phyloP scores from a whole-genome alignment of 2,113 vertebrate species.

The Sebastes schlegelii region DNA sequence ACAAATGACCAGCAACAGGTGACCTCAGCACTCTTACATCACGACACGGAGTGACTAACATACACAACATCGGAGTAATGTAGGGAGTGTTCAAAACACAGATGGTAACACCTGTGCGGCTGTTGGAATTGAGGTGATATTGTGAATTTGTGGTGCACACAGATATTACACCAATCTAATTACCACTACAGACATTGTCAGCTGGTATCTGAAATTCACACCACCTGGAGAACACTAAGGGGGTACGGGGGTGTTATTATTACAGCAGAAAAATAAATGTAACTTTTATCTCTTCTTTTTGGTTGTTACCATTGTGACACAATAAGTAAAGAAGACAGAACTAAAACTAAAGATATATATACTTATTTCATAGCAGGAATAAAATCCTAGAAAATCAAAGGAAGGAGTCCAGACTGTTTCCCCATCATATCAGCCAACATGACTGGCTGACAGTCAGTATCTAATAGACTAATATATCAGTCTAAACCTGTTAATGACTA shows the following conservation, averaged over 20 bases:
- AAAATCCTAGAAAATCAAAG: neutral
- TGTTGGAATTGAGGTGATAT: neutral
- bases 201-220: too few species aligned
- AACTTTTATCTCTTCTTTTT: neutral
- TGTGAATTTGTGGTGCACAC: neutral
- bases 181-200: neutral
- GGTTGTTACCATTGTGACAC: neutral
- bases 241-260: neutral
- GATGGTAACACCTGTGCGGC: neutral
- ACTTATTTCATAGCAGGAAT: neutral
- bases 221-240: too few species aligned
- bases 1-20: neutral
- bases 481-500: constrained; percentile 54
- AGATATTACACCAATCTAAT: neutral
- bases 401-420: neutral
- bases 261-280: neutral
- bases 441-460: constrained; percentile 27
- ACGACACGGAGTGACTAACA: neutral
- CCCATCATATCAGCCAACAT: neutral
- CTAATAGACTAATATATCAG: constrained; percentile 36
- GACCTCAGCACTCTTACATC: neutral
- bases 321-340: neutral
- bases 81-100: neutral
- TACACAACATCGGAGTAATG: neutral
- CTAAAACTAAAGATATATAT: neutral